Percentiles rank a stretch among this genome's conserved stretches.
Conservation (phyloP, 1,140 invertebrate genomes). For the Drosophila dunni region DNA sequence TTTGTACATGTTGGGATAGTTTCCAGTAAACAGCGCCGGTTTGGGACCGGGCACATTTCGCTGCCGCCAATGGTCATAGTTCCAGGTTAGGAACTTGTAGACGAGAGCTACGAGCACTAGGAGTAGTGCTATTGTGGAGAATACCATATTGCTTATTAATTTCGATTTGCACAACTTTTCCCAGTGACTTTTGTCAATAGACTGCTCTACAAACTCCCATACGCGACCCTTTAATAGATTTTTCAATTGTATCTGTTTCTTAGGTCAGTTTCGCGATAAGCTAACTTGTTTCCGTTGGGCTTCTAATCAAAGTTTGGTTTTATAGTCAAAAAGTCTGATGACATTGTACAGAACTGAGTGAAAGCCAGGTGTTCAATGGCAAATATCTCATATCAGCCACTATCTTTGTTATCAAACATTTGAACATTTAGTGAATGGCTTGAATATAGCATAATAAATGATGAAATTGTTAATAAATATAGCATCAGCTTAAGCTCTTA, state of each 20-base stretch:
- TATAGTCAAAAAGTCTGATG: neutral
- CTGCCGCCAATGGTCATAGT: conserved; percentile 78
- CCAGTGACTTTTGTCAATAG: neutral
- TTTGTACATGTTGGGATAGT: conserved; percentile 52
- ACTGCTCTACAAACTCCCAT: neutral
- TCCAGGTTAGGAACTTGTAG: conserved; percentile 77
- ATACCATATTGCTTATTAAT: conserved; percentile 29
- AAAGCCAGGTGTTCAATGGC: too few species aligned
- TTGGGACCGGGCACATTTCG: conserved; percentile 70
- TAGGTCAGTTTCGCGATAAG: conserved; percentile 28
- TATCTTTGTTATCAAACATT: too few species aligned
- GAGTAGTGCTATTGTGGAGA: conserved; percentile 44
- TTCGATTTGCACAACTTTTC: neutral
- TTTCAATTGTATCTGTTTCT: conserved; percentile 2
- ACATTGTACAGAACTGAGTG: too few species aligned
- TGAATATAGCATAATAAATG: too few species aligned
- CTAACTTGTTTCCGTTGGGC: neutral
- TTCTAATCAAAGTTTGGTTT: neutral
- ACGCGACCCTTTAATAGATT: neutral
- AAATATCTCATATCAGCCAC: too few species aligned
- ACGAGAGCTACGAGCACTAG: conserved; percentile 28
- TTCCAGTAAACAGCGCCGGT: conserved; percentile 68
- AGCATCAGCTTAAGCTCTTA: too few species aligned
- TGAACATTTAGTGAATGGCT: too few species aligned
- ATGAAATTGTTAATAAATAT: too few species aligned